These are phyloP conservation scores for Athrips mouffetella DNA, from an alignment of 2,888 invertebrate species.

Conservation along the genomic window DNA sequence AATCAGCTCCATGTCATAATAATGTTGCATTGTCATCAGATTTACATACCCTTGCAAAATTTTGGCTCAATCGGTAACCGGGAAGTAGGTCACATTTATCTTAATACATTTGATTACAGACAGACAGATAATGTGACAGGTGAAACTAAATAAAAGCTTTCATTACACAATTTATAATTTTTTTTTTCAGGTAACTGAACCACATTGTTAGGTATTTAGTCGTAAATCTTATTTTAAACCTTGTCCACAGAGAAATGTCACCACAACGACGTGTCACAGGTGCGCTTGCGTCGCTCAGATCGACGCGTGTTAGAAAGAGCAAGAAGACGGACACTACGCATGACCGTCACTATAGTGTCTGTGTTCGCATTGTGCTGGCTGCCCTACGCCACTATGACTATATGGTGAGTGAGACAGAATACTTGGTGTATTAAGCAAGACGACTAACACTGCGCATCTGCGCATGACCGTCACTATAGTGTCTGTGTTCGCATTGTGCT, in stretches of 20 bases:
- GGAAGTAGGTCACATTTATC: too few species aligned
- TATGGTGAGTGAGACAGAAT: too few species aligned
- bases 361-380: slow-evolving; percentile 89
- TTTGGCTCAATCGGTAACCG: too few species aligned
- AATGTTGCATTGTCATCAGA: too few species aligned
- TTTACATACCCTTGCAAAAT: too few species aligned
- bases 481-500: slow-evolving; percentile 85
- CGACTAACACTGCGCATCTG: slow-evolving; percentile 83
- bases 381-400: slow-evolving; percentile 85
- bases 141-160: too few species aligned
- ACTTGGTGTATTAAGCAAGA: too few species aligned
- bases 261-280: slow-evolving; percentile 35
- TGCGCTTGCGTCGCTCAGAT: slow-evolving; percentile 81
- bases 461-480: slow-evolving; percentile 89
- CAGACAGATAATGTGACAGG: too few species aligned
- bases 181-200: not conserved
- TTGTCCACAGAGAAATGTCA: slow-evolving; percentile 41
- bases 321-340: slow-evolving; percentile 82
- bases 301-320: slow-evolving; percentile 83
- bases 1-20: too few species aligned
- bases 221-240: not conserved
- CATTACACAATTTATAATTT: too few species aligned
- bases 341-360: slow-evolving; percentile 87
- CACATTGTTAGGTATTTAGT: not conserved
- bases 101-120: too few species aligned